Evolutionary conservation across 2,888 invertebrate species (phyloP), one percentile per base, ranked within the genome.

Genomic region (Dasypolia templi): DNA sequence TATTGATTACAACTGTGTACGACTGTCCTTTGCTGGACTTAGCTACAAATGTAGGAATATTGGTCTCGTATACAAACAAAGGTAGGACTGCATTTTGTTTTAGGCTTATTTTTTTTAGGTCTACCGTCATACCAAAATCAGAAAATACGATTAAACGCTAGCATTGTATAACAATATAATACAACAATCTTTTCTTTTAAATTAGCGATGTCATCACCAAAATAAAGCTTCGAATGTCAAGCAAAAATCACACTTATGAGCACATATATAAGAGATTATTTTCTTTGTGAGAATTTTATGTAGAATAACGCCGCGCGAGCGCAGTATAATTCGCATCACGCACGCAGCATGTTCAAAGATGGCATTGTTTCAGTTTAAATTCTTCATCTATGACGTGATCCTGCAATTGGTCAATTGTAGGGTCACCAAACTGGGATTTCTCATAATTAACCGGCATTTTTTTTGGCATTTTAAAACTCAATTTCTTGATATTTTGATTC

Each of bases 311-410:
- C 74, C 58, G 75, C 65, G 53, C 59, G 66, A 72, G 79, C 70
- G 66, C 74, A 73, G 71, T 81, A 64, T 67, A 64, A 94, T 94
- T 93, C 94, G 55, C 77, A 85, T 91, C 95, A 95, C 95, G 95
- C 87, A 84, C 89, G 76, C 80, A 86, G 79, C 86, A 83, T 89
- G 87, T 87, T 91, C 86, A 82, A 92, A 94, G 92, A 93, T 93
- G 92, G 92, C 93, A 95, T 95, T 95, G 95, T 95, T 94, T 94
- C 92, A 93, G 92, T 93, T 94, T 90, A 94, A 94, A 95, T 95
- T 94, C 95, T 90, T 91, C 86, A 90, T 91, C 92, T 94, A 92
- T 95, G 95, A 94, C 94, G 95, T 90, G 92, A 92, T 90, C 89
- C 84, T 92, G 92, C 93, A 92, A 84, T 87, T 87, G 87, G 86